Evolutionary conservation across 2,113 vertebrate species (phyloP).

Genomic region (Amazona vittata): DNA sequence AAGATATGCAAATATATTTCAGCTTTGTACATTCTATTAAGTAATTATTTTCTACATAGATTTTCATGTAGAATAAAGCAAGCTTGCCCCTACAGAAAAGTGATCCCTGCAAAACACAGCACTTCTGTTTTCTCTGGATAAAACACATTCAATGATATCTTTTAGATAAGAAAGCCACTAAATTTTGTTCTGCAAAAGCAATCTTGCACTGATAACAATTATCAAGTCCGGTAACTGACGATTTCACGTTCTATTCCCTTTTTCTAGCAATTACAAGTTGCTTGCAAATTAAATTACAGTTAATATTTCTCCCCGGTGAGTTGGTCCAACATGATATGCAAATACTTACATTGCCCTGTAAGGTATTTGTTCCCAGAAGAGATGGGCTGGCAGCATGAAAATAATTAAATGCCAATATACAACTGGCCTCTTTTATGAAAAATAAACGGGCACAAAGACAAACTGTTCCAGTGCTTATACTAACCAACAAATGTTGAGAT

Average conservation of each 20-base stretch:
- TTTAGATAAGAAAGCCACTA: background rate
- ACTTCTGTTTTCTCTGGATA: background rate
- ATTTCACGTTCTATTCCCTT: background rate
- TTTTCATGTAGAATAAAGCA: background rate
- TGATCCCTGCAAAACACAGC: background rate
- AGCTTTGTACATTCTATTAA: background rate
- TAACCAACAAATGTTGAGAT: background rate
- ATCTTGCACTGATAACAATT: background rate
- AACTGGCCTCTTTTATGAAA: slow-evolving; percentile 19
- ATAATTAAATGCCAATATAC: slow-evolving; percentile 28
- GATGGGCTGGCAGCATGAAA: slow-evolving; percentile 21
- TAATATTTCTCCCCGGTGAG: slow-evolving; percentile 23
- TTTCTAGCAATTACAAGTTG: slow-evolving; percentile 21
- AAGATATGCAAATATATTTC: background rate
- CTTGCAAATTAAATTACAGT: slow-evolving; percentile 37
- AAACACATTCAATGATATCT: background rate
- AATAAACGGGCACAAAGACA: slow-evolving; percentile 41
- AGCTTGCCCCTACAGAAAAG: background rate
- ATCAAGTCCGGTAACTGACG: background rate
- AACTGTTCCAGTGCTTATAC: slow-evolving; percentile 32
- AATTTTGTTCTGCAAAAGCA: slow-evolving; percentile 9
- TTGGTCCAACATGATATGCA: background rate
- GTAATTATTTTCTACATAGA: background rate
- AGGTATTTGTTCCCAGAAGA: slow-evolving; percentile 35
- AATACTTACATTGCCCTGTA: slow-evolving; percentile 6